Base-by-base conservation (phyloP, 2,797 vertebrate species). In the Platalea minor region DNA sequence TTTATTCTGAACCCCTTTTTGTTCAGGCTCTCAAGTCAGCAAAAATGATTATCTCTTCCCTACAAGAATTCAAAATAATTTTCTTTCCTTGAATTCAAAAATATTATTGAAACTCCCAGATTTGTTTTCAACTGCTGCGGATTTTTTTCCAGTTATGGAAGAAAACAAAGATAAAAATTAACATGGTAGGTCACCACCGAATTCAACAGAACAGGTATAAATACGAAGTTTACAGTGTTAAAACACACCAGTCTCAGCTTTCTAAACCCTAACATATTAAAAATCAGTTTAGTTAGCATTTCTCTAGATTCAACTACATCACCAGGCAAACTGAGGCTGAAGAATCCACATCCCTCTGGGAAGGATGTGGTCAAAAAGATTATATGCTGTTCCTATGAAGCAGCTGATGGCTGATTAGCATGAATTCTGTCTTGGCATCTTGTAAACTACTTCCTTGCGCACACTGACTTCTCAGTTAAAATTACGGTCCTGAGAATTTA, bases 351-450 rank as follows among this genome's bases (percentile, higher is more conserved):
- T 28, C 26, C 7, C 77, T 56, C 54, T 60, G 61, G 45, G 35
- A 95, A 86, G 25, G 12, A 70, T 21, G 41, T 23, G 50, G 67
- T 46, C 41, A 77, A 31, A 10, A 12, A 41, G 28, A 29, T 9
- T 0, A 39, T 5, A 24, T 1, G 14, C 45, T 43, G 37, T 6
- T 48, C 41, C 46, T 7, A 35, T 0, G 10, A 82, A 75, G 50
- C 19, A 75, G 31, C 24, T 25, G 13, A 43, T 7, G 59, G 65
- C 19, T 3, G 3, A 67, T 17, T 11, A 82, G 48, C 43, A 51
- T 2, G 12, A 70, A 54, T n/a, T 88, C 61, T 86, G 65, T 28
- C 60, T 35, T 39, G 48, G 48, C 37, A 86, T 24, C 68, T 57
- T 76, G 61, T 11, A 25, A 63, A 68, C 25, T 7, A 17, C 46